A percentile compares a stretch with the other conserved stretches of the same genome.
phyloP scores from a whole-genome alignment of 2,113 vertebrate genomes.

The Malurus elegans region DNA sequence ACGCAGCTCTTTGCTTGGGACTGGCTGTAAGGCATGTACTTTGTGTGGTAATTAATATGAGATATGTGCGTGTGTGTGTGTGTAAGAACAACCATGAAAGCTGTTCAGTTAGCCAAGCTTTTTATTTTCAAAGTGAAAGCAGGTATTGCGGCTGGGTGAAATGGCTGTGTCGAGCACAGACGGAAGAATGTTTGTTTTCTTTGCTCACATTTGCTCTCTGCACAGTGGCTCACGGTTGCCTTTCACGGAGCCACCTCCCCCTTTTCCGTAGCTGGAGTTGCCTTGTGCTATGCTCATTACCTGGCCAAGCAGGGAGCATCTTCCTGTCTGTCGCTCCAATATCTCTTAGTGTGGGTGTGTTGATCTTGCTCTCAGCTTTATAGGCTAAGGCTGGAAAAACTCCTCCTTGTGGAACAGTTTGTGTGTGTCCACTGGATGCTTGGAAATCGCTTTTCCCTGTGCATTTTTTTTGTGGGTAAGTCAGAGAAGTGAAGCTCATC shows the following conservation, averaged over 20 bases:
- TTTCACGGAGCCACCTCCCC: not conserved
- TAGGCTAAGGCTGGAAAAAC: not conserved
- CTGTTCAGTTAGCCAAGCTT: not conserved
- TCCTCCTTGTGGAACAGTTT: not conserved
- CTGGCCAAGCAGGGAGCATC: not conserved
- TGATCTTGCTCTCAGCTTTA: not conserved
- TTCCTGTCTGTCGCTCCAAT: not conserved
- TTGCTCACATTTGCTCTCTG: not conserved
- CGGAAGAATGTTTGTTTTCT: not conserved
- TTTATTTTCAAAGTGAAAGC: conserved; percentile 10
- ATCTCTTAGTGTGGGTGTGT: not conserved
- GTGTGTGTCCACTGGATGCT: not conserved
- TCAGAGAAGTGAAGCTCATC: not conserved
- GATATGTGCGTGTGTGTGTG: fast-evolving
- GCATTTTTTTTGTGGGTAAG: not conserved
- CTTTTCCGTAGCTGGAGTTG: not conserved
- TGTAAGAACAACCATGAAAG: not conserved
- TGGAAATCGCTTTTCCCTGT: not conserved
- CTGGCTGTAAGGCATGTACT: not conserved
- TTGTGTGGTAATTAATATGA: not conserved
- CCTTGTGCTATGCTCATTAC: not conserved
- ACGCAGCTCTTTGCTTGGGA: not conserved
- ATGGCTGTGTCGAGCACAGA: not conserved
- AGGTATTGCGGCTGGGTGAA: not conserved
- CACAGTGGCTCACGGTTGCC: not conserved